Conservation (phyloP, 1,140 invertebrate species). For the Tetramorium parvispinum region DNA sequence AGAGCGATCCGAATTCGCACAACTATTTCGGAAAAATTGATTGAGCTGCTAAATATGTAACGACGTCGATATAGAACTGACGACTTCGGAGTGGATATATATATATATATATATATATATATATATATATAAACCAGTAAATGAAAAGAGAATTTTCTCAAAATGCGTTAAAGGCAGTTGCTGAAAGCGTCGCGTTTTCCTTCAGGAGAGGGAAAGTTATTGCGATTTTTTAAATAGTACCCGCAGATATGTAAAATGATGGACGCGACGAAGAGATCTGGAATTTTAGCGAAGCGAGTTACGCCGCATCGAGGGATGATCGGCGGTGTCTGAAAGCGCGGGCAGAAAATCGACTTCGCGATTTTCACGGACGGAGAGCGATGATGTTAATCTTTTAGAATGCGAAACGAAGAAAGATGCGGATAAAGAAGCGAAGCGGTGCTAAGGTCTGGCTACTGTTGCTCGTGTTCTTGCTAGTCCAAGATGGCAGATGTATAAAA, state of each 20-base stretch:
- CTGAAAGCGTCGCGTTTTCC: too few relatives aligned
- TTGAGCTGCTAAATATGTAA: not conserved
- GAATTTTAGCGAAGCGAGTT: slow-evolving; percentile 35
- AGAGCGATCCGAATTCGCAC: not conserved
- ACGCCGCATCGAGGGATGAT: slow-evolving; percentile 44
- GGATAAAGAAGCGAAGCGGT: slow-evolving; percentile 75
- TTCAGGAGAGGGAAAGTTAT: not conserved
- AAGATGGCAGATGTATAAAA: slow-evolving; percentile 83
- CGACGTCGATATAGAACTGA: not conserved
- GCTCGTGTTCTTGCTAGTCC: slow-evolving; percentile 75
- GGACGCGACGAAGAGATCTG: not conserved
- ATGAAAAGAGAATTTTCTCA: not conserved
- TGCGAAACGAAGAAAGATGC: slow-evolving; percentile 78
- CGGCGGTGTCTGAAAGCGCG: slow-evolving; percentile 39
- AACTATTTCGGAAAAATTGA: slow-evolving; percentile 12
- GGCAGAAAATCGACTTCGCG: slow-evolving; percentile 5
- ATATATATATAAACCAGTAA: not conserved
- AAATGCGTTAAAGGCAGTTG: not conserved
- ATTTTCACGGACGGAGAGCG: not conserved
- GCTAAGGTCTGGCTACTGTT: slow-evolving; percentile 75
- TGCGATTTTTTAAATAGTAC: not conserved
- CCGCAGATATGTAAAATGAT: not conserved
- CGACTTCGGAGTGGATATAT: not conserved
- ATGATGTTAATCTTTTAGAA: slow-evolving; percentile 63
- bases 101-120: not conserved